Percentiles rank a stretch among this genome's conserved stretches.
Conservation (phyloP, 2,888 invertebrate genomes). For the Acheta domesticus region DNA sequence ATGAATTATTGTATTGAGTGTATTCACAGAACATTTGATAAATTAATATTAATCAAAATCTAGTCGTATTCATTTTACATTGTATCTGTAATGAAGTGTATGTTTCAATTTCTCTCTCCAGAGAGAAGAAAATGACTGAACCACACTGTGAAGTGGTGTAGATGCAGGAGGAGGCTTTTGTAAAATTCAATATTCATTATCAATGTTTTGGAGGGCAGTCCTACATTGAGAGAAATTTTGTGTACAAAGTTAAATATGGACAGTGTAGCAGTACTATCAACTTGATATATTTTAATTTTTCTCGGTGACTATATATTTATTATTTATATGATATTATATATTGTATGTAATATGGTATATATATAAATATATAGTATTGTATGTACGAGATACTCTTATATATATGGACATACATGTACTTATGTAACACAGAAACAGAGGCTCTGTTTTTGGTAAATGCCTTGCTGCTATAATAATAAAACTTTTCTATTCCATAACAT, state of each 20-base stretch:
- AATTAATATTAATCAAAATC: background rate
- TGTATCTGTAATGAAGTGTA: background rate
- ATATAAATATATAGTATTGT: slow-evolving; percentile 7
- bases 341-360: background rate
- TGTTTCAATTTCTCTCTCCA: slow-evolving; percentile 2
- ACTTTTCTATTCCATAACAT: no score
- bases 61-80: background rate
- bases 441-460: no score
- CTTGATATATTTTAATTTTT: background rate
- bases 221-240: background rate
- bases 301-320: background rate
- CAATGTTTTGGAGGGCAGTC: background rate
- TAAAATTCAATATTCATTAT: background rate
- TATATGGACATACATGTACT: no score
- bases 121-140: background rate
- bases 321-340: slow-evolving; percentile 3
- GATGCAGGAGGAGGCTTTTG: background rate
- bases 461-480: no score
- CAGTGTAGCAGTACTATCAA: background rate
- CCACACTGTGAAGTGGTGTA: background rate
- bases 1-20: no score
- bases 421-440: no score
- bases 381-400: background rate
- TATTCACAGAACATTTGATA: no score
- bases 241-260: background rate